Evolutionary conservation across 2,113 vertebrate genomes (phyloP), one percentile per base, ranked within the genome.

Genomic region (Paraplagusia blochii): DNA sequence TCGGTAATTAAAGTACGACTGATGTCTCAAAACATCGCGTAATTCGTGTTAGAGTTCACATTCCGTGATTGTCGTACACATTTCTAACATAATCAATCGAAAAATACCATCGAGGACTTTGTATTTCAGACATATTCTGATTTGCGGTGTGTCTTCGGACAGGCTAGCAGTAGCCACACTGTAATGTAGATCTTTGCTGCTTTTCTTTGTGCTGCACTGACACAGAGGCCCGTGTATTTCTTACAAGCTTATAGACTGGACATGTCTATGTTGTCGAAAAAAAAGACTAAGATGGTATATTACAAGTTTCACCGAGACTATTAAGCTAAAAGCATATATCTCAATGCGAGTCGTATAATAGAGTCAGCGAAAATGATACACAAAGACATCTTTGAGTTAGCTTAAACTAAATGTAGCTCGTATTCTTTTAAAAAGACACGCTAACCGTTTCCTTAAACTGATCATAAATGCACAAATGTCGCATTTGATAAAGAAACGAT

Each of bases 181-280:
- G 63, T 58, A 66, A 62, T 50, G 40, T 9, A 34, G 42, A 77
- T 67, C 65, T 63, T 8, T 22, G 56, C 65, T 67, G 74, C 58
- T 44, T 69, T 75, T 47, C 86, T 84, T 88, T 88, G 85, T 87
- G 83, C 66, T 72, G 59, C 1, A 19, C 40, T 33, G 18, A 46
- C 47, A 64, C 59, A 46, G 19, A 1, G 44, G 46, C 38, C 38
- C 11, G 12, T 40, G 38, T 40, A 12, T 40, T 40, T 13, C 13
- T 11, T 40, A 40, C 4, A 11, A 5, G 1, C 38, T 11, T 40
- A 11, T 11, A 40, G 18, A 12, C n/a, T 39, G 3, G 1, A 0
- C 8, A 18, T 12, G 29, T 1, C 16, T 14, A 2, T 34, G 9
- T 8, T 40, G 13, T 7, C 9, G 8, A 13, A 11, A 14, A 43